Percentiles rank a stretch among this genome's conserved stretches.
Evolutionary conservation across 2,113 vertebrate species (phyloP).

Genomic region (Sula dactylatra): DNA sequence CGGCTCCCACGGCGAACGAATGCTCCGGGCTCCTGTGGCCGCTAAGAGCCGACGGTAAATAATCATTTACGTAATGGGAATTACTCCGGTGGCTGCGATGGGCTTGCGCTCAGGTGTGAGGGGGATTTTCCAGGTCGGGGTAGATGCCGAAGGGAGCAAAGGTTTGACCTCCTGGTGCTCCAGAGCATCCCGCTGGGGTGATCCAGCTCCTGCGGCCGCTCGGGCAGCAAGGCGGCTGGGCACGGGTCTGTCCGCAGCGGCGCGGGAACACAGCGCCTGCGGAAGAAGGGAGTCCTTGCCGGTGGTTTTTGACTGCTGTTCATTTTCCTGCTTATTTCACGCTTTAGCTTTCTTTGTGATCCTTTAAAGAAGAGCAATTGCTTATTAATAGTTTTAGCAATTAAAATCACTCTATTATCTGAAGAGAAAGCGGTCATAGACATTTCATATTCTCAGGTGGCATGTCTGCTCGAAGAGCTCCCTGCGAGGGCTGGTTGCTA

Average conservation of each 20-base stretch:
- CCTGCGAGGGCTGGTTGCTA: not conserved
- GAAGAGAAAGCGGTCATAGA: not conserved
- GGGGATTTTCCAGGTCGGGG: not conserved
- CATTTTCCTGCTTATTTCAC: not conserved
- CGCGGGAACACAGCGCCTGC: not conserved
- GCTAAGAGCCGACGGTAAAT: fast-evolving
- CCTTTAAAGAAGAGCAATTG: not conserved
- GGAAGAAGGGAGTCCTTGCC: not conserved
- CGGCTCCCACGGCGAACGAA: not conserved
- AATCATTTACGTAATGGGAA: not conserved
- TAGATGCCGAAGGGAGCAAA: fast-evolving
- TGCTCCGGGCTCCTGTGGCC: fast-evolving
- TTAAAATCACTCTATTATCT: not conserved
- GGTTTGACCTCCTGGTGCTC: not conserved
- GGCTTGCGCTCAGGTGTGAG: fast-evolving
- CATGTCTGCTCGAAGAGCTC: not conserved
- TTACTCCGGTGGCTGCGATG: fast-evolving
- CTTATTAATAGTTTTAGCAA: not conserved
- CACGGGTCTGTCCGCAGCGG: not conserved
- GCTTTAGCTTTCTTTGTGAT: not conserved
- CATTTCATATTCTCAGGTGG: not conserved
- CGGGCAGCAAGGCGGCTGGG: fast-evolving
- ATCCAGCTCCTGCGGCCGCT: not conserved
- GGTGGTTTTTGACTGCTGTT: fast-evolving
- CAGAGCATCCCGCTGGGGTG: not conserved